phyloP scores from a whole-genome alignment of 2,888 invertebrate genomes.

The Slavum lentiscoides region DNA sequence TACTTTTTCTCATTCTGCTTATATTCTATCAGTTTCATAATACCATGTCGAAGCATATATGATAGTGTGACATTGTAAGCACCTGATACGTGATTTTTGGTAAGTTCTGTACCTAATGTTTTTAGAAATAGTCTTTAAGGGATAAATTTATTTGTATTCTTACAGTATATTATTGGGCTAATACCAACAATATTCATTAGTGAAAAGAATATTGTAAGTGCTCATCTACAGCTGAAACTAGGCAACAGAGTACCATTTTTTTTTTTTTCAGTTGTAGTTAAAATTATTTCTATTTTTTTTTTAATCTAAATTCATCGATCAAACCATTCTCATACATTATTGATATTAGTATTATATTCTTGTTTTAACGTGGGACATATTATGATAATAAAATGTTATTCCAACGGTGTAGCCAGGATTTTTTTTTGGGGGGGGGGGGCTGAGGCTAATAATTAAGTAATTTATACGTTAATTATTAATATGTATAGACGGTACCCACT shows the following conservation, averaged over 20 bases:
- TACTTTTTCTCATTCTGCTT: too few species aligned
- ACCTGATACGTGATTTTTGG: conserved; percentile 4
- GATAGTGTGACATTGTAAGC: background rate
- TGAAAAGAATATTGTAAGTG: conserved; percentile 26
- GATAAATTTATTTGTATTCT: conserved; percentile 15
- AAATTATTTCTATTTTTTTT: background rate
- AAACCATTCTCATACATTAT: background rate
- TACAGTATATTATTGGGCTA: background rate
- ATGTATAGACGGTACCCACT: too few species aligned
- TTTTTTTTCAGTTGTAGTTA: background rate
- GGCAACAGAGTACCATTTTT: conserved; percentile 4
- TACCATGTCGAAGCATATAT: background rate
- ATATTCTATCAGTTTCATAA: too few species aligned
- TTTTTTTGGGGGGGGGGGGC: too few species aligned
- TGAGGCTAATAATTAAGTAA: too few species aligned
- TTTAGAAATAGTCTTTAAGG: background rate
- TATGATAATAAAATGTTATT: conserved; percentile 1
- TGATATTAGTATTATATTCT: background rate
- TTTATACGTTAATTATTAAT: too few species aligned
- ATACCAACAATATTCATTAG: conserved; percentile 20
- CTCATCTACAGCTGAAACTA: background rate
- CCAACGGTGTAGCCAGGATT: too few species aligned
- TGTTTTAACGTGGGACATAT: conserved; percentile 3
- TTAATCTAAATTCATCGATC: background rate
- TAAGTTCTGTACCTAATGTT: conserved; percentile 15